Percentiles rank a stretch among this genome's conserved stretches.
These are phyloP conservation scores for Drosophila engyochracea DNA, from an alignment of 2,888 invertebrate genomes.

Conservation along the genomic window DNA sequence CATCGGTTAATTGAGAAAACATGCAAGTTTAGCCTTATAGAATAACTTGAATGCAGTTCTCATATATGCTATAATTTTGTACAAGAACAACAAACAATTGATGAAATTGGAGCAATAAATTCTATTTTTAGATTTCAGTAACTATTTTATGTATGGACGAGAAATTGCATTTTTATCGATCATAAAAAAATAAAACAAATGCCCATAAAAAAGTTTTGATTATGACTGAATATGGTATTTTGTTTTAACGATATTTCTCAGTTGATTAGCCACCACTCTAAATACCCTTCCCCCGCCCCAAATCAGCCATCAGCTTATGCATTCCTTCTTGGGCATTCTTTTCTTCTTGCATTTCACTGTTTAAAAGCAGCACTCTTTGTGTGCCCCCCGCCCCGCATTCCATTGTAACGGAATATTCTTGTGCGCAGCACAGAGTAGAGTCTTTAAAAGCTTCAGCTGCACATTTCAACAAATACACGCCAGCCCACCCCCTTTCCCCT, in stretches of 20 bases:
- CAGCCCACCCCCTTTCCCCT: neutral
- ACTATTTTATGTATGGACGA: neutral
- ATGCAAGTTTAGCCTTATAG: constrained; percentile 34
- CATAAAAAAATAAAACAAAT: neutral
- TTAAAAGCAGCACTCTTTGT: constrained; percentile 6
- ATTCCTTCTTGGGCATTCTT: constrained; percentile 21
- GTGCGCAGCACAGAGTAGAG: constrained; percentile 2
- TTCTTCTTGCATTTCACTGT: constrained; percentile 21
- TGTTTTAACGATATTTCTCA: neutral
- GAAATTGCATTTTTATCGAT: neutral
- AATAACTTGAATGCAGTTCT: constrained; percentile 9
- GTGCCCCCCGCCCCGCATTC: constrained; percentile 3
- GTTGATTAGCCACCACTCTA: constrained; percentile 27
- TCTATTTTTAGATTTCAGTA: neutral
- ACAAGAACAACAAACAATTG: neutral
- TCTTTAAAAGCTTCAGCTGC: constrained; percentile 51
- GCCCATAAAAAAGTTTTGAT: neutral
- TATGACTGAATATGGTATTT: neutral
- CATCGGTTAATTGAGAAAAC: constrained; percentile 24
- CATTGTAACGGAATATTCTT: constrained; percentile 37
- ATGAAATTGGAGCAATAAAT: constrained; percentile 11
- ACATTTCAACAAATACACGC: constrained; percentile 32
- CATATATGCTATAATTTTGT: neutral
- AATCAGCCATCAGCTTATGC: constrained; percentile 2
- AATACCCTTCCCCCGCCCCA: neutral